These are phyloP conservation scores for Drosophila tristis DNA, from an alignment of 1,140 invertebrate genomes.

Conservation along the genomic window DNA sequence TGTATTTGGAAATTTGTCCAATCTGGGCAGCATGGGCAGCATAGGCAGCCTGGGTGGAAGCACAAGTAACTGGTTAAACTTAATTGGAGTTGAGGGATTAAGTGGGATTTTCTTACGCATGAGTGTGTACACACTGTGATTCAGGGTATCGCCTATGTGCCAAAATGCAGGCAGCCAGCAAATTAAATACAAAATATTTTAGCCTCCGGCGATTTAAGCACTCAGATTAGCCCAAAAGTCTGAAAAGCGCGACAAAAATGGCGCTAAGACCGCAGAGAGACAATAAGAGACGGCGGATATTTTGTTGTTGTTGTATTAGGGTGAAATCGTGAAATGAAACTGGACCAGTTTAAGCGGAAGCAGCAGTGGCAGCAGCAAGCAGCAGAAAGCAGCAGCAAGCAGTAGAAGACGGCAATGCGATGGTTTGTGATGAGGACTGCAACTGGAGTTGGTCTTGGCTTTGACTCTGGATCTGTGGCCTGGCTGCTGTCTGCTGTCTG, in stretches of 20 bases:
- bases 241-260: slow-evolving; percentile 77
- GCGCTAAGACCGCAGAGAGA: slow-evolving; percentile 64
- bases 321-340: slow-evolving; percentile 80
- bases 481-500: slow-evolving; percentile 55
- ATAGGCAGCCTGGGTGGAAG: slow-evolving; percentile 21
- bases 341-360: slow-evolving; percentile 84
- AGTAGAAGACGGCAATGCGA: slow-evolving; percentile 14
- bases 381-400: slow-evolving; percentile 9
- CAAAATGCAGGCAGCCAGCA: slow-evolving; percentile 5
- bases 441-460: slow-evolving; percentile 24
- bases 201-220: slow-evolving; percentile 49
- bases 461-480: slow-evolving; percentile 29
- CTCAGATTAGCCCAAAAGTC: slow-evolving; percentile 60
- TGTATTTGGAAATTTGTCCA: slow-evolving; percentile 67
- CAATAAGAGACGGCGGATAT: slow-evolving; percentile 43
- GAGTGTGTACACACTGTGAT: neutral
- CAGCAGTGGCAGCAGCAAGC: slow-evolving; percentile 3
- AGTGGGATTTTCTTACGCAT: neutral
- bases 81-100: slow-evolving; percentile 27
- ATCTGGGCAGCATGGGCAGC: slow-evolving; percentile 35
- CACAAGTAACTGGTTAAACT: slow-evolving; percentile 26
- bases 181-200: slow-evolving; percentile 56
- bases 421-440: slow-evolving; percentile 31
- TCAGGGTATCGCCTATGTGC: slow-evolving; percentile 1
- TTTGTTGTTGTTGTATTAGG: slow-evolving; percentile 63